phyloP scores from a whole-genome alignment of 2,888 invertebrate genomes.

The Drepanosiphum platanoidis region DNA sequence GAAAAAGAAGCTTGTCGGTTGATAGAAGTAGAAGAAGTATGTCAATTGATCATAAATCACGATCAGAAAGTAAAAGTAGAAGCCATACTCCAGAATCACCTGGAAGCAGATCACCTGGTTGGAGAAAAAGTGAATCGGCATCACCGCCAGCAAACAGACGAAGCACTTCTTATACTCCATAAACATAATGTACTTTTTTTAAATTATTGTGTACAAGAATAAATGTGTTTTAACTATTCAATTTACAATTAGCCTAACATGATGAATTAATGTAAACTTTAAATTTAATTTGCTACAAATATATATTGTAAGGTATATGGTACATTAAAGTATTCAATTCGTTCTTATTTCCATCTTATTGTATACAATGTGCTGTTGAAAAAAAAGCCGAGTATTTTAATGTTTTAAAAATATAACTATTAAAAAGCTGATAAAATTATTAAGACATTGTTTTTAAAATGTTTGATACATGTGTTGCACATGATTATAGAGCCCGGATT shows the following conservation, averaged over 20 bases:
- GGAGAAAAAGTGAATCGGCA: slow-evolving; percentile 60
- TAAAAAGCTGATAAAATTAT: too few species aligned
- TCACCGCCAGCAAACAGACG: slow-evolving; percentile 36
- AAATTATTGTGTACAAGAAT: slow-evolving; percentile 24
- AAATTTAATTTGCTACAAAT: slow-evolving; percentile 11
- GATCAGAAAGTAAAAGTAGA: slow-evolving; percentile 47
- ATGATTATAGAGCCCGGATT: too few species aligned
- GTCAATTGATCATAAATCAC: slow-evolving; percentile 57
- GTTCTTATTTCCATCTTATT: too few species aligned
- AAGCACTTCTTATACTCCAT: slow-evolving; percentile 46
- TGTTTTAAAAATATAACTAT: too few species aligned
- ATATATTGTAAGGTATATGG: too few species aligned
- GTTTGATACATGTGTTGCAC: too few species aligned
- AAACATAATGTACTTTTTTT: background rate
- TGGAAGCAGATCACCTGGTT: slow-evolving; percentile 63
- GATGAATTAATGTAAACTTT: background rate
- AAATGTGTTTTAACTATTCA: slow-evolving; percentile 10
- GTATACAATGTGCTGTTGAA: too few species aligned
- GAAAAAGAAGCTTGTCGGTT: slow-evolving; percentile 51
- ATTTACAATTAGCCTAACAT: background rate
- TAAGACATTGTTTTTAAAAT: too few species aligned
- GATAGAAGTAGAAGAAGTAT: slow-evolving; percentile 59
- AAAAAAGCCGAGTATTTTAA: too few species aligned
- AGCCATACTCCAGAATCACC: slow-evolving; percentile 36
- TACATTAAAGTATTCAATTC: too few species aligned